Percentiles rank a stretch among this genome's conserved stretches.
These are phyloP conservation scores for Seriola aureovittata DNA, from an alignment of 2,113 vertebrate genomes.

Conservation along the genomic window DNA sequence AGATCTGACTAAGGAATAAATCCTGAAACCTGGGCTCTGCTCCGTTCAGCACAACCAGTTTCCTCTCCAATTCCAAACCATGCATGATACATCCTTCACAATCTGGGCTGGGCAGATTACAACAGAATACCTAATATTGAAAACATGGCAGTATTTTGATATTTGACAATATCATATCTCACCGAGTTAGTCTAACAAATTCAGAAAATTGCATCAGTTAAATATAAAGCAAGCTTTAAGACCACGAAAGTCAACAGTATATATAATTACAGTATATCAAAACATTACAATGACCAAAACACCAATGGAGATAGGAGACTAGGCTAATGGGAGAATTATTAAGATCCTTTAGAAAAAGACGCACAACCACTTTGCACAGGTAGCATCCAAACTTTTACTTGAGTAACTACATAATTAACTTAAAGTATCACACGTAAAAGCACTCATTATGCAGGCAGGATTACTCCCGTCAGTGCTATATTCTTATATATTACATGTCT, in stretches of 20 bases:
- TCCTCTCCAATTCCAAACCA: slow-evolving; percentile 4
- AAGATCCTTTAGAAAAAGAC: neutral
- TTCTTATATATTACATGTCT: neutral
- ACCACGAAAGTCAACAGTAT: neutral
- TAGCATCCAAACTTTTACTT: neutral
- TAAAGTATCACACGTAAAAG: neutral
- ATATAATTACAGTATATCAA: neutral
- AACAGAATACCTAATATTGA: neutral
- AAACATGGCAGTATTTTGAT: neutral
- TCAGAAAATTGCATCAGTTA: neutral
- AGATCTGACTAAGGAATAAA: neutral
- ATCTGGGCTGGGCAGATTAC: neutral
- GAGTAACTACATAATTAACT: neutral
- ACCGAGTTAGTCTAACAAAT: neutral
- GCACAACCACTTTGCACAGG: neutral
- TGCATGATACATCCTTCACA: neutral
- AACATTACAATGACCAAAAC: neutral
- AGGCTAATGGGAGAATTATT: neutral
- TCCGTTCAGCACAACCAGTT: neutral
- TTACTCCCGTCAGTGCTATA: neutral
- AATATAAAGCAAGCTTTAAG: neutral
- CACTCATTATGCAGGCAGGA: neutral
- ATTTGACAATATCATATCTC: neutral
- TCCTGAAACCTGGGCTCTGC: neutral
- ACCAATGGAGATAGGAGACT: neutral